phyloP scores from a whole-genome alignment of 23 tunicate genomes.

The Aplidium turbinatum region DNA sequence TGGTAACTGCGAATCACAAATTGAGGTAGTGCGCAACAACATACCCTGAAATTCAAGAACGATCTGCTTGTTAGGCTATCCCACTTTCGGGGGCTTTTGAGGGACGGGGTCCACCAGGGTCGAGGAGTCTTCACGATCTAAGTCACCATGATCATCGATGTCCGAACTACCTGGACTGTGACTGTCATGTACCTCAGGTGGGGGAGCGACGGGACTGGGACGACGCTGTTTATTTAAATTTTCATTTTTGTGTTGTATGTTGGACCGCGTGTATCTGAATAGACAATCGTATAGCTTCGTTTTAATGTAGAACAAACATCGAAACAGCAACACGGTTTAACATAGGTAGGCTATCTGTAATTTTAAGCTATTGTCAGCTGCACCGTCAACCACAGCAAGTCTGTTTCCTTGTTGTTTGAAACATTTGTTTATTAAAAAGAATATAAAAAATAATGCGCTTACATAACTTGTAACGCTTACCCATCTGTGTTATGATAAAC shows the following conservation, averaged over 20 bases:
- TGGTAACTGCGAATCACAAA: no score
- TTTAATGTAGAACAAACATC: no score
- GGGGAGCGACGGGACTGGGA: conserved; percentile 69
- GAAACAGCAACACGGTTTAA: no score
- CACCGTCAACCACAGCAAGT: no score
- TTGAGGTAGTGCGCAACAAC: no score
- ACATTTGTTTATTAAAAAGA: no score
- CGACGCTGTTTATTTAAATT: conserved; percentile 60
- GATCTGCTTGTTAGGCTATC: conserved; percentile 64
- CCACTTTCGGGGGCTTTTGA: conserved; percentile 8
- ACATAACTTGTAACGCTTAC: no score
- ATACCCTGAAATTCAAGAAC: conserved; percentile 75
- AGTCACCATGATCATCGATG: conserved; percentile 49
- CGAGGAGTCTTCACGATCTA: conserved; percentile 48
- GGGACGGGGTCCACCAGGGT: conserved; percentile 23
- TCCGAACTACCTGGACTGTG: conserved; percentile 14
- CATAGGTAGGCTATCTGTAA: not conserved
- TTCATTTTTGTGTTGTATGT: conserved; percentile 68
- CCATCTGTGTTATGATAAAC: no score
- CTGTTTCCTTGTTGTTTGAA: no score
- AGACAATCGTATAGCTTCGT: no score
- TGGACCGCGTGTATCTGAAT: conserved; percentile 29
- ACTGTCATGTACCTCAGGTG: conserved; percentile 48
- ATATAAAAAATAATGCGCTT: no score
- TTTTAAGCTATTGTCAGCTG: no score